Base-by-base conservation (phyloP, 2,113 vertebrate species). In the Asarcornis scutulata region DNA sequence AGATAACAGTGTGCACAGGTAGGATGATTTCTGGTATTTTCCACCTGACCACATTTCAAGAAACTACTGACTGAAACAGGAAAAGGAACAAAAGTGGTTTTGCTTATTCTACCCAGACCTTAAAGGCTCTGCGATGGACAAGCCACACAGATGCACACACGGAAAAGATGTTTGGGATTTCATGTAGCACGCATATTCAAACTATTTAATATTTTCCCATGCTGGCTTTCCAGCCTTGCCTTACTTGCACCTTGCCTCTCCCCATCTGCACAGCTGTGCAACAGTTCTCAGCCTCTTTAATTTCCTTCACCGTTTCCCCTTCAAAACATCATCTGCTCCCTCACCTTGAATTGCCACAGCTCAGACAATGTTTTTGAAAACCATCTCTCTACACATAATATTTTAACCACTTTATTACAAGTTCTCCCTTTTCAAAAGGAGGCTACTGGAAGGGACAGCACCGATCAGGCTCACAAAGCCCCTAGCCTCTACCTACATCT, bases 261-360 rank as follows among this genome's bases (percentile, higher is more conserved):
- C 68, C 38, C 55, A 56, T 38, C 82, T 23, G 55, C 85, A 78
- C 76, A 94, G 82, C 84, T 77, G 55, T 8, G 12, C 6, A 48
- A n/a, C 46, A 38, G 32, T 38, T 86, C 89, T 86, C 83, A 81
- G 52, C 26, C 21, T 64, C 79, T 77, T 88, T 76, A 31, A 83
- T 83, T 93, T 83, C 73, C 88, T 93, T 81, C 59, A 32, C 79
- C 18, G 14, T 4, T 1, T 62, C 81, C 50, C 73, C 83, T 93
- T 88, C 74, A 48, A 87, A 94, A 56, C 68, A 64, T 88, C 76
- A 58, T 69, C 88, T 88, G 48, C 55, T 93, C 69, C 76, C 38
- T 81, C 93, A 69, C 73, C 88, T 67, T 68, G 72, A 93, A 6
- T 79, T 68, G 73, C 69, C 85, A 44, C 2, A 3, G 80, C 85